Conservation (phyloP, 2,888 invertebrate species). For the Magallana nippona region DNA sequence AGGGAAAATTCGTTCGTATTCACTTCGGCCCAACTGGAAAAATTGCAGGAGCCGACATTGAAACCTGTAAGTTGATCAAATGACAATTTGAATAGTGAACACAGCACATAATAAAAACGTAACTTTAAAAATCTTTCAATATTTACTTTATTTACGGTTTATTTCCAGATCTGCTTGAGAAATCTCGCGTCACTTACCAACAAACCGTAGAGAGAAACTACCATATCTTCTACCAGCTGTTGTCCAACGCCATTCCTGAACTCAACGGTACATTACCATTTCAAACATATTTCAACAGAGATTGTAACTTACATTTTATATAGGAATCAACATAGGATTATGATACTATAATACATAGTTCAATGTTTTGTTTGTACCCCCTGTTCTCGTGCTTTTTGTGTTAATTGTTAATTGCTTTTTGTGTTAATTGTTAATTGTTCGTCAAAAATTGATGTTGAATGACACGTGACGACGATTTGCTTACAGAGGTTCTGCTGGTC, state of each 20-base stretch:
- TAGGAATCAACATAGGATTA: too few relatives aligned
- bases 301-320: too few relatives aligned
- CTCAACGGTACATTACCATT: slow-evolving; percentile 60
- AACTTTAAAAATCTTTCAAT: too few relatives aligned
- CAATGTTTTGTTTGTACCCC: not conserved
- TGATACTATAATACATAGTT: too few relatives aligned
- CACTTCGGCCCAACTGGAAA: slow-evolving; percentile 99
- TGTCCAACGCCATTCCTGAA: slow-evolving; percentile 70
- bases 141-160: not conserved
- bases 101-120: too few relatives aligned
- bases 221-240: slow-evolving; percentile 99
- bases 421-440: too few relatives aligned
- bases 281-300: not conserved
- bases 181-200: slow-evolving; percentile 99
- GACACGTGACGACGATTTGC: not conserved
- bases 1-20: slow-evolving; percentile 99
- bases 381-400: too few relatives aligned
- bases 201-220: slow-evolving; percentile 97
- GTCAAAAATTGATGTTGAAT: not conserved
- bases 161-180: slow-evolving; percentile 95
- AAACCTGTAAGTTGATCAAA: slow-evolving; percentile 93
- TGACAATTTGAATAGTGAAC: not conserved
- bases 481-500: slow-evolving; percentile 88
- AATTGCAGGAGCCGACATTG: slow-evolving; percentile 99
- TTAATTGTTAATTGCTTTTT: too few relatives aligned